A percentile compares a stretch with the other conserved stretches of the same genome.
phyloP scores from a whole-genome alignment of 2,888 invertebrate genomes.

The Cordilura impudica region DNA sequence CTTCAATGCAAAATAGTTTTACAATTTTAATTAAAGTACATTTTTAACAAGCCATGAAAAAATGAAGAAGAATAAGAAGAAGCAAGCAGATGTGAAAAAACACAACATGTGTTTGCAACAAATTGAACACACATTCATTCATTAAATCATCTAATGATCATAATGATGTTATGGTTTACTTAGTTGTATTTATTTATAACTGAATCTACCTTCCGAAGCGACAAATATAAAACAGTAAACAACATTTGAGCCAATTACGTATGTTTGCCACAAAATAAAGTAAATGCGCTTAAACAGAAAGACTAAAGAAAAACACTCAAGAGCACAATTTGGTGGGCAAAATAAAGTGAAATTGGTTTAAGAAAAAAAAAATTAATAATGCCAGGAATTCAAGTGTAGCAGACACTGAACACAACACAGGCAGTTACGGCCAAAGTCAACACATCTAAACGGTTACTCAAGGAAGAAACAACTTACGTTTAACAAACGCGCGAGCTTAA shows the following conservation, averaged over 20 bases:
- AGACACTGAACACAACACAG: constrained; percentile 11
- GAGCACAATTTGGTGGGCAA: not conserved
- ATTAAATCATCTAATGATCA: constrained; percentile 2
- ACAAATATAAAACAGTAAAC: not conserved
- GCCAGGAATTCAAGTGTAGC: constrained; percentile 58
- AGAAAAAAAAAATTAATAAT: constrained; percentile 3
- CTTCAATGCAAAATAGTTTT: constrained; percentile 15
- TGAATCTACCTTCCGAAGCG: constrained; percentile 36
- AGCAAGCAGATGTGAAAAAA: constrained; percentile 4
- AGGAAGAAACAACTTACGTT: constrained; percentile 46
- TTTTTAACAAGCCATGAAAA: not conserved
- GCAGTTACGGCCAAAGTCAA: not conserved
- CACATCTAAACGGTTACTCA: constrained; percentile 42
- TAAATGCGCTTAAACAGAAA: not conserved
- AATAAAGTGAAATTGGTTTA: constrained; percentile 46
- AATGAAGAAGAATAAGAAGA: not conserved
- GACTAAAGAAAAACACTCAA: constrained; percentile 15
- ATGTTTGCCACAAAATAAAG: not conserved
- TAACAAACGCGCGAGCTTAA: constrained; percentile 35
- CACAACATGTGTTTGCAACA: constrained; percentile 1
- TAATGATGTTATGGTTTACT: constrained; percentile 50
- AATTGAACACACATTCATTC: constrained; percentile 23
- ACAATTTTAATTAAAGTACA: not conserved
- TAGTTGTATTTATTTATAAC: not conserved
- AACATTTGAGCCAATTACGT: constrained; percentile 36